Base-by-base conservation (phyloP, 2,797 vertebrate species). In the Natrix natrix region DNA sequence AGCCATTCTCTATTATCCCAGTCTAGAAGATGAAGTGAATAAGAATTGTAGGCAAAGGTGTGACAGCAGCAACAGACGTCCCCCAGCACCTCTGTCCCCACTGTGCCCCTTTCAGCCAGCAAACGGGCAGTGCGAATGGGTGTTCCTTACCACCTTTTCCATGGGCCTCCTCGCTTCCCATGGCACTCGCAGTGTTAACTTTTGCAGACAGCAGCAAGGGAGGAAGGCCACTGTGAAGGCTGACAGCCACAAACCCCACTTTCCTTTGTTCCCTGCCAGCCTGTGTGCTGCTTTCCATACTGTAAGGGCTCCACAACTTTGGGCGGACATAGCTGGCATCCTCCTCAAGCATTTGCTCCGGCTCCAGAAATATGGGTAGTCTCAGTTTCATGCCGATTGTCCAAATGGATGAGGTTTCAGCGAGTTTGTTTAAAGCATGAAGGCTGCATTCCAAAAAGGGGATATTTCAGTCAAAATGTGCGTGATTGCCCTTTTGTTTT, bases 401-500 rank as follows among this genome's bases (percentile, higher is more conserved):
- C 92, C 74, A 63, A 94, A 43, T 88, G 89, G 92, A 91, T 91
- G 94, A 78, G 91, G 94, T 90, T 92, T 92, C 93, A 87, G 91
- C 93, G 52, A 93, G 92, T 74, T 94, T 88, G 74, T 93, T 94
- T 93, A 90, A 91, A 95, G 93, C 88, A 16, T 0, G 0, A 88
- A 92, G 87, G 55, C 0, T 0, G 63, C 6, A 4, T 91, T 91
- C 95, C 93, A 92, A 91, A 37, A 90, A 89, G 69, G 92, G 94
- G 94, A 94, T 56, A 32, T 1, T 90, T 96, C 83, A 95, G 74
- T 94, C 95, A 93, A 94, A 94, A 92, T 2, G 28, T 94, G 91
- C 90, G 32, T 11, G 86, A 95, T 92, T 95, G 88, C 93, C 90
- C 92, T 97, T 90, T 95, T 93, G 88, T 95, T 94, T 91, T 89